These are phyloP conservation scores for Corvus moneduloides DNA, from an alignment of 2,113 vertebrate genomes.

Conservation along the genomic window DNA sequence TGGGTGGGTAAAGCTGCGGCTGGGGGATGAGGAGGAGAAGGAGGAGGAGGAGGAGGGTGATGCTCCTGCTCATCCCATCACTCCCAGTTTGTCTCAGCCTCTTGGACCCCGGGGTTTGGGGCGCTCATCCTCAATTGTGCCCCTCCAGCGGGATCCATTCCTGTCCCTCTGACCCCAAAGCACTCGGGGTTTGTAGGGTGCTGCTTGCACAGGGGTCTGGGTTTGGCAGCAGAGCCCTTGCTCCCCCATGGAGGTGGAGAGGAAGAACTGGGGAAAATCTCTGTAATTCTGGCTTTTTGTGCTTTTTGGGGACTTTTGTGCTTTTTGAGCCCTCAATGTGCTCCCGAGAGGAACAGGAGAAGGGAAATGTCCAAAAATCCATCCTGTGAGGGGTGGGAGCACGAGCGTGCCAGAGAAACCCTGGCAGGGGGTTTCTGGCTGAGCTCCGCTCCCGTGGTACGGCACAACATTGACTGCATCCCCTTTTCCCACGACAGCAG, in stretches of 20 bases:
- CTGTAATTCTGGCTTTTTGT: background rate
- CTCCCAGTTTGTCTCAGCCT: background rate
- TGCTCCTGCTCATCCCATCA: rapidly evolving
- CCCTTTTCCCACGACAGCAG: rapidly evolving
- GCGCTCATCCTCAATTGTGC: background rate
- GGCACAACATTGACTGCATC: rapidly evolving
- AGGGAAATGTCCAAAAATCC: background rate
- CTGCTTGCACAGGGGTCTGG: background rate
- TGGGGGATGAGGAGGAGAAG: background rate
- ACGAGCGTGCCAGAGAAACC: rapidly evolving
- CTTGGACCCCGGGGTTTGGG: rapidly evolving
- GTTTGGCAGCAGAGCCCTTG: background rate
- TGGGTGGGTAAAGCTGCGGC: background rate
- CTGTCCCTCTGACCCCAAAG: background rate
- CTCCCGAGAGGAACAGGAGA: background rate
- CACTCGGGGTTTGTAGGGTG: background rate
- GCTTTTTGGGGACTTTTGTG: rapidly evolving
- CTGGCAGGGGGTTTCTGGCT: background rate
- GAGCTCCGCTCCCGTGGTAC: rapidly evolving
- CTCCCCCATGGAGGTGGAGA: background rate
- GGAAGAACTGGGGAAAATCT: background rate
- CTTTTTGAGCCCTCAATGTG: rapidly evolving
- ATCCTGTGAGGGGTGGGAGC: rapidly evolving
- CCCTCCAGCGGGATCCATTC: rapidly evolving
- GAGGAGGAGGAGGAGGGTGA: background rate